Evolutionary conservation across 2,888 invertebrate genomes (phyloP).

Genomic region (Polydrusus pterygomalis): DNA sequence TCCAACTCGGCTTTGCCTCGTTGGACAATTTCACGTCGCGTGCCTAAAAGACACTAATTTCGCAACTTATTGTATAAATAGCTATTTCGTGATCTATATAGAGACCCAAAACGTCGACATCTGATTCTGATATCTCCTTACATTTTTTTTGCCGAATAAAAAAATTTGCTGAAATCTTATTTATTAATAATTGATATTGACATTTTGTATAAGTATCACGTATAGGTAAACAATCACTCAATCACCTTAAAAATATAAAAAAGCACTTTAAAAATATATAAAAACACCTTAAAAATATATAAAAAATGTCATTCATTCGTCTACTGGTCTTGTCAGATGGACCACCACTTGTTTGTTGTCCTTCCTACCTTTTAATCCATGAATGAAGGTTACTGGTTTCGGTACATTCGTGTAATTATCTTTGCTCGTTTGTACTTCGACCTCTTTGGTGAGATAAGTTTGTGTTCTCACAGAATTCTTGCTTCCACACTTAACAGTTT

Average conservation of each 20-base stretch:
- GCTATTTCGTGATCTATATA: no score
- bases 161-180: no score
- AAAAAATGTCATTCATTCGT: neutral
- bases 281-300: conserved; percentile 1
- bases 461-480: conserved; percentile 77
- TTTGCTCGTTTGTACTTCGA: conserved; percentile 70
- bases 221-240: neutral
- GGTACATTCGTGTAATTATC: conserved; percentile 71
- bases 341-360: conserved; percentile 76
- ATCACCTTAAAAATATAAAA: no score
- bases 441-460: conserved; percentile 74
- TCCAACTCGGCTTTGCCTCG: no score
- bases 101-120: no score
- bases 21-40: no score
- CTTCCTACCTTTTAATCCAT: conserved; percentile 75
- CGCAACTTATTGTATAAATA: no score
- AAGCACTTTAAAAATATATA: no score
- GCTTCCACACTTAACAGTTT: conserved; percentile 80
- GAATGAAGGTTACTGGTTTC: conserved; percentile 72
- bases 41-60: no score
- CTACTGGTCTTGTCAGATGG: conserved; percentile 67
- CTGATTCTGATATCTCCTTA: no score
- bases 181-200: no score
- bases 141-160: no score
- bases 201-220: neutral